These are phyloP conservation scores for Cavia porcellus DNA, from an alignment of 2,113 vertebrate genomes.

Conservation along the genomic window DNA sequence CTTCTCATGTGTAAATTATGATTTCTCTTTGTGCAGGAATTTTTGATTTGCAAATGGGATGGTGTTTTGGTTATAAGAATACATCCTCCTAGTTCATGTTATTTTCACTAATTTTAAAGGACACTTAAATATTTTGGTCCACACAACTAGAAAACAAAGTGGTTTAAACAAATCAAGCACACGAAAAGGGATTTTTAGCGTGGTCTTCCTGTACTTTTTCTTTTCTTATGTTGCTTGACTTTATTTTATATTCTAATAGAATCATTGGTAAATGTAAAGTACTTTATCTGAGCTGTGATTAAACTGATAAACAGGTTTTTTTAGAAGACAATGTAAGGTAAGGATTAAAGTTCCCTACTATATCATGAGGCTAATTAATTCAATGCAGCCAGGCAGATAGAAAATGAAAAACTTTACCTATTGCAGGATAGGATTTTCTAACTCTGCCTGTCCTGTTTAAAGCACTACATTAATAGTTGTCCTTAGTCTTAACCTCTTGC, in stretches of 20 bases:
- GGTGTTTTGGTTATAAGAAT: background rate
- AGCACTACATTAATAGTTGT: background rate
- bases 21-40: background rate
- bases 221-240: background rate
- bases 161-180: background rate
- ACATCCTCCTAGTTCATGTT: background rate
- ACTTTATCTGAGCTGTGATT: background rate
- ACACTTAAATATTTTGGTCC: background rate
- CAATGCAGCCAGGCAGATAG: background rate
- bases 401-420: background rate
- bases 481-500: background rate
- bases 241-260: slow-evolving; percentile 16
- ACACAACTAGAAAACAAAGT: background rate
- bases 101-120: slow-evolving; percentile 44
- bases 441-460: background rate
- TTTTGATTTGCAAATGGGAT: background rate
- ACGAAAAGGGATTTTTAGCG: background rate
- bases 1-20: background rate
- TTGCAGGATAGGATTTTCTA: background rate
- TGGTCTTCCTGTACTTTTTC: background rate
- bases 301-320: background rate
- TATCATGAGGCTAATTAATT: background rate
- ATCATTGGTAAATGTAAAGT: slow-evolving; percentile 7
- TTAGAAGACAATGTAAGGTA: slow-evolving; percentile 19
- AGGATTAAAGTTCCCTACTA: slow-evolving; percentile 30